Base-by-base conservation (phyloP, 2,113 vertebrate genomes). In the Spheniscus mendiculus region DNA sequence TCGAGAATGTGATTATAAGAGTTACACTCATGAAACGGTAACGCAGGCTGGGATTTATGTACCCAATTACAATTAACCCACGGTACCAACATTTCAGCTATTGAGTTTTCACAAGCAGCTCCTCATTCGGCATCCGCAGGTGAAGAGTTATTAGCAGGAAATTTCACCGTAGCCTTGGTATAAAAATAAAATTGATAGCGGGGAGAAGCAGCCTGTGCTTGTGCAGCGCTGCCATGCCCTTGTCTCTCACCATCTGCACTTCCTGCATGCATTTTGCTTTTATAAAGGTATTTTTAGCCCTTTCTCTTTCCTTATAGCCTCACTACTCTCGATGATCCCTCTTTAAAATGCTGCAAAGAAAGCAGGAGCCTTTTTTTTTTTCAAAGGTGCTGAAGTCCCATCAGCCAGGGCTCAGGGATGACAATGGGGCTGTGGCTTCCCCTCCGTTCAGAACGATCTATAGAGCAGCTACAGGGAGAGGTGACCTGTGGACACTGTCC, bases 261-360 rank as follows among this genome's bases (percentile, higher is more conserved):
- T 72, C 70, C 73, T 49, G 84, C 16, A 1, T 17, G 86, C 63
- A 0, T 47, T 86, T 78, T 3, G 83, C 29, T 25, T 87, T 90
- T 67, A 47, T 94, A 87, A 58, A 65, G 44, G 88, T 89, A 82
- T 95, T 97, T 93, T 95, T 95, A 95, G 90, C 47, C 63, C 12
- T 88, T 94, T 90, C 86, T 23, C 71, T 70, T 69, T 29, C 32
- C 53, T 83, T 59, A 6, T 3, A 74, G 56, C 78, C 56, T 88
- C 2, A 0, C 53, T 74, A 0, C 38, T 52, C 29, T 70, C 78
- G 52, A 53, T 12, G 7, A 27, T 32, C 67, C 45, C 47, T 45
- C 67, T 89, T 67, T 81, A 32, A 78, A 81, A 67, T 45, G 83
- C 72, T 52, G 77, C 3, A 10, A 63, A 42, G 78, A 26, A 86